phyloP scores from a whole-genome alignment of 2,888 invertebrate species.

The Dolomedes plantarius region DNA sequence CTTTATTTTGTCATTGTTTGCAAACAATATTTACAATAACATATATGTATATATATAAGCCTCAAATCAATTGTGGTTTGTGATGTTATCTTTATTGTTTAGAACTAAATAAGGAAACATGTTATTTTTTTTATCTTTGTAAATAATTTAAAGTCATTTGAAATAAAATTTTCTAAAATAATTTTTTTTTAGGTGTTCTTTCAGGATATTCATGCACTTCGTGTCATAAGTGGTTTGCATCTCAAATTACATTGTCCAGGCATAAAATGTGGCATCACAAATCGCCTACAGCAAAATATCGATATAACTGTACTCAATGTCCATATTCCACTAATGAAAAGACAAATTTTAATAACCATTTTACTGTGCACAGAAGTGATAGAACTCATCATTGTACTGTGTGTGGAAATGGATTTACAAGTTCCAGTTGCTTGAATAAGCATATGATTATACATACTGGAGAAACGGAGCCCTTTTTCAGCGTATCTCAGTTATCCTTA shows the following conservation, averaged over 20 bases:
- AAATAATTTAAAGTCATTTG: no score
- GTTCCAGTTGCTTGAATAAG: constrained; percentile 27
- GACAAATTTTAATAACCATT: constrained; percentile 42
- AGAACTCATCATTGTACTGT: constrained; percentile 20
- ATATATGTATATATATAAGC: no score
- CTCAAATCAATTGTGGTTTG: no score
- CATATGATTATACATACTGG: constrained; percentile 52
- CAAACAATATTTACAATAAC: no score
- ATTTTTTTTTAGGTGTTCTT: constrained; percentile 23
- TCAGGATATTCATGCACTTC: constrained; percentile 30
- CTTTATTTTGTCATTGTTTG: no score
- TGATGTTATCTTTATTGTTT: no score
- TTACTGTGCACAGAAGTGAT: constrained; percentile 30
- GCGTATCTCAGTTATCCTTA: not conserved
- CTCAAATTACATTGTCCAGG: constrained; percentile 40
- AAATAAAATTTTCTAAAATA: no score
- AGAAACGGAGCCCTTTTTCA: constrained; percentile 7
- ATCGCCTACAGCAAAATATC: constrained; percentile 26
- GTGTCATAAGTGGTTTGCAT: constrained; percentile 50
- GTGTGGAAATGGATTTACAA: constrained; percentile 62
- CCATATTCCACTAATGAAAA: constrained; percentile 46
- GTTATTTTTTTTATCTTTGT: no score
- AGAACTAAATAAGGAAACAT: no score
- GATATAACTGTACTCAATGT: constrained; percentile 38
- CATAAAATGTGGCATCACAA: constrained; percentile 60